A percentile compares a stretch with the other conserved stretches of the same genome.
phyloP scores from a whole-genome alignment of 1,140 invertebrate species.

The Heliothis virescens region DNA sequence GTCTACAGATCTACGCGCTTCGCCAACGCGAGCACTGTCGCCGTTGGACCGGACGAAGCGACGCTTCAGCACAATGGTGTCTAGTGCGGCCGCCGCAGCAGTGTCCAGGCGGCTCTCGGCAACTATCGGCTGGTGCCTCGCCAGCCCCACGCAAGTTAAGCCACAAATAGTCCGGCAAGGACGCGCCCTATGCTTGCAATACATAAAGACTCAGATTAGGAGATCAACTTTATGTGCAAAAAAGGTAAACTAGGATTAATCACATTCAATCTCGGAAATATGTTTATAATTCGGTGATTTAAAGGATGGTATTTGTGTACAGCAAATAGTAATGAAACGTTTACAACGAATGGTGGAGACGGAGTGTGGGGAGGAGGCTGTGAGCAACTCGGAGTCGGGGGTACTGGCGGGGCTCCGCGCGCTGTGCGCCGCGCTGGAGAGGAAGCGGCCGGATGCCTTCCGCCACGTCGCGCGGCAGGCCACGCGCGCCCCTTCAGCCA shows the following conservation, averaged over 20 bases:
- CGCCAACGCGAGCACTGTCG: slow-evolving; percentile 69
- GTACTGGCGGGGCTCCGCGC: slow-evolving; percentile 71
- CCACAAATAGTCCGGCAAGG: slow-evolving; percentile 81
- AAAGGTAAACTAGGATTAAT: slow-evolving; percentile 61
- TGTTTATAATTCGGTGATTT: background rate
- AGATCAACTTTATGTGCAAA: slow-evolving; percentile 71
- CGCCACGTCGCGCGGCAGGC: slow-evolving; percentile 81
- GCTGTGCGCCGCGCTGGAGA: slow-evolving; percentile 80
- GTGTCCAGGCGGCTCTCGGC: slow-evolving; percentile 80
- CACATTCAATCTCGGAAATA: background rate
- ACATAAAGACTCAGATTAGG: slow-evolving; percentile 80
- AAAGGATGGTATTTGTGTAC: slow-evolving; percentile 49
- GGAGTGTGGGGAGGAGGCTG: slow-evolving; percentile 79
- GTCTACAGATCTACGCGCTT: slow-evolving; percentile 54
- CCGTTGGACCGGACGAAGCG: slow-evolving; percentile 79
- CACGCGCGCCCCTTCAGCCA: slow-evolving; percentile 73
- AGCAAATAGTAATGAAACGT: slow-evolving; percentile 82
- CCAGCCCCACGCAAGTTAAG: slow-evolving; percentile 78
- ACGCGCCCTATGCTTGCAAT: slow-evolving; percentile 81
- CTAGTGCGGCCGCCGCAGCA: slow-evolving; percentile 74
- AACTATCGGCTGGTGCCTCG: slow-evolving; percentile 81
- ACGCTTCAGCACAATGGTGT: slow-evolving; percentile 82
- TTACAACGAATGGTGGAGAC: slow-evolving; percentile 80
- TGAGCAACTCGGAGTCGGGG: slow-evolving; percentile 69
- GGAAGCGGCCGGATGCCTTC: slow-evolving; percentile 80